Conservation (phyloP, 2,888 invertebrate species). For the Odontothrips loti region DNA sequence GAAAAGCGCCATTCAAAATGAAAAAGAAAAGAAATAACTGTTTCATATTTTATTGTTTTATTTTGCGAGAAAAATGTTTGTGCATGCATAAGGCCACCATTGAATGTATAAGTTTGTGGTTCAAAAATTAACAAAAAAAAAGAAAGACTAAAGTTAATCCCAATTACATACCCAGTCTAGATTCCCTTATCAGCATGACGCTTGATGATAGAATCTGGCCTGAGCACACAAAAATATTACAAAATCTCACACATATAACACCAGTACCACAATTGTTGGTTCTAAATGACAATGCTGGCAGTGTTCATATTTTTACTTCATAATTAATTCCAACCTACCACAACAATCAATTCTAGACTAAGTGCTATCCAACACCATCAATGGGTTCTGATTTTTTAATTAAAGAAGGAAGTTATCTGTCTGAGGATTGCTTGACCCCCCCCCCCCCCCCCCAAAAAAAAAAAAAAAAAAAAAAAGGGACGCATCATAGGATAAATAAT, state of each 20-base stretch:
- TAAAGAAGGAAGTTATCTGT: too few species aligned
- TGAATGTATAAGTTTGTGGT: conserved; percentile 35
- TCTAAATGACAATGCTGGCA: too few species aligned
- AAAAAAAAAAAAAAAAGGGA: too few species aligned
- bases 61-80: conserved; percentile 37
- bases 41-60: background rate
- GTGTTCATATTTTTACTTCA: too few species aligned
- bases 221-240: conserved; percentile 16
- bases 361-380: background rate
- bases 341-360: background rate
- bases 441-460: too few species aligned
- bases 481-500: too few species aligned
- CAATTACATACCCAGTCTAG: conserved; percentile 21
- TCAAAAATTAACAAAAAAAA: conserved; percentile 39
- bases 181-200: conserved; percentile 24
- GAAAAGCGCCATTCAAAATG: background rate
- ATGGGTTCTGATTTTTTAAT: background rate
- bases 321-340: background rate
- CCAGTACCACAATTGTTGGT: too few species aligned
- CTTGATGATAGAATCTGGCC: conserved; percentile 24
- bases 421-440: too few species aligned
- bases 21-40: background rate
- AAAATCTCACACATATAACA: background rate
- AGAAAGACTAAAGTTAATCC: background rate
- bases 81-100: conserved; percentile 37